Percentiles rank a stretch among this genome's conserved stretches.
phyloP scores from a whole-genome alignment of 2,113 vertebrate genomes.

The Eurypyga helias region DNA sequence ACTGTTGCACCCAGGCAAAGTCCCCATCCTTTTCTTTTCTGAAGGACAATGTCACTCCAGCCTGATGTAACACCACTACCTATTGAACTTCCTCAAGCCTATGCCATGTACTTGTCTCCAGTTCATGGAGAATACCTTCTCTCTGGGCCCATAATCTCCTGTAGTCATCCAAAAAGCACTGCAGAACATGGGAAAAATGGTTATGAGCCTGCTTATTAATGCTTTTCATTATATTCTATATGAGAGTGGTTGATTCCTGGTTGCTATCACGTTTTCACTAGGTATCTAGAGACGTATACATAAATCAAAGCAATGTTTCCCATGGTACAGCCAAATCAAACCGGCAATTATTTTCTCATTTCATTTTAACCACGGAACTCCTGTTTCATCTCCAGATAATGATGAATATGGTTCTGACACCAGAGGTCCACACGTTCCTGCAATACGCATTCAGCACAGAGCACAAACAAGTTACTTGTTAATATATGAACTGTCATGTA shows the following conservation, averaged over 20 bases:
- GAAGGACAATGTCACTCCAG: background rate
- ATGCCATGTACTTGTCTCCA: too few species aligned
- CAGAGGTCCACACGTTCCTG: conserved; percentile 36
- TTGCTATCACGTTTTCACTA: background rate
- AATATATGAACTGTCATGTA: conserved; percentile 66
- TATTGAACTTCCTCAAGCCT: background rate
- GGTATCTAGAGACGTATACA: background rate
- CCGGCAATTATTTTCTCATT: conserved; percentile 44
- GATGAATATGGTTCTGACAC: conserved; percentile 20
- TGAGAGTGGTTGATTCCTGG: background rate
- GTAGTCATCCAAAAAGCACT: background rate
- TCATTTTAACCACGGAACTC: conserved; percentile 45
- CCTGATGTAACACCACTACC: fast-evolving
- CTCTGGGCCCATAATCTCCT: background rate
- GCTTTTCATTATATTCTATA: background rate
- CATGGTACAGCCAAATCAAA: conserved; percentile 7
- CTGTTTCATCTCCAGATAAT: conserved; percentile 50
- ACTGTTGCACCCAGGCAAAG: background rate
- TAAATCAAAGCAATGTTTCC: conserved; percentile 45
- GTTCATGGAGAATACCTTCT: background rate
- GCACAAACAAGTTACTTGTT: conserved; percentile 37
- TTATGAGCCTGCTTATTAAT: background rate
- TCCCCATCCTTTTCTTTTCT: fast-evolving
- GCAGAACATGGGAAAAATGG: background rate
- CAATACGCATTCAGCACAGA: background rate